Conservation (phyloP, 53 echinoderm and acorn worm genomes). For the Holothuria scabra region DNA sequence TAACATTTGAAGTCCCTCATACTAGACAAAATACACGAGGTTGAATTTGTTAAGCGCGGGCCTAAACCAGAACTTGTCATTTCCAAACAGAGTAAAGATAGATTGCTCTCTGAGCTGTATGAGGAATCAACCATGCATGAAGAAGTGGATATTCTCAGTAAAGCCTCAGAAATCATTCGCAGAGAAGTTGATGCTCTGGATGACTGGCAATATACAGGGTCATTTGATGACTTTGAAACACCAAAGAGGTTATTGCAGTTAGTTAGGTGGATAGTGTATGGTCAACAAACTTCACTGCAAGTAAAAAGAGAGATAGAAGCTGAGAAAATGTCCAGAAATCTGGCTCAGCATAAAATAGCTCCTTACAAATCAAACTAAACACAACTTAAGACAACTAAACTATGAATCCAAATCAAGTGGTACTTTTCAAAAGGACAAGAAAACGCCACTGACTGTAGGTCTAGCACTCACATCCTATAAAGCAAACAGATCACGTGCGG, state of each 20-base stretch:
- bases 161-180: slow-evolving; percentile 35
- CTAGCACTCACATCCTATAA: slow-evolving; percentile 32
- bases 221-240: slow-evolving; percentile 36
- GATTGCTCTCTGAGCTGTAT: slow-evolving; percentile 3
- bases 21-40: slow-evolving; percentile 14
- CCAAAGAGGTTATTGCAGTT: slow-evolving; percentile 20
- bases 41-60: slow-evolving; percentile 31
- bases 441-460: slow-evolving; percentile 29
- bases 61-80: slow-evolving; percentile 39
- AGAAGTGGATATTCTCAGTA: slow-evolving; percentile 9
- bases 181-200: slow-evolving; percentile 12
- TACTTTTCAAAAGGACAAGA: slow-evolving; percentile 35
- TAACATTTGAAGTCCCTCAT: slow-evolving; percentile 30
- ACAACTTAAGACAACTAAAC: slow-evolving; percentile 16
- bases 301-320: slow-evolving; percentile 33
- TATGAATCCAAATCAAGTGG: slow-evolving; percentile 1
- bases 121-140: slow-evolving; percentile 18
- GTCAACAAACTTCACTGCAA: slow-evolving; percentile 4
- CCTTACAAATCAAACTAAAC: slow-evolving; percentile 36
- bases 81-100: slow-evolving; percentile 20
- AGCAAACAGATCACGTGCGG: slow-evolving; percentile 32
- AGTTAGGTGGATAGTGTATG: slow-evolving; percentile 31
- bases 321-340: slow-evolving; percentile 44
- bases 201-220: slow-evolving; percentile 33
- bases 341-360: slow-evolving; percentile 25